Evolutionary conservation across 2,888 invertebrate genomes (phyloP).

Genomic region (Buathra laborator): DNA sequence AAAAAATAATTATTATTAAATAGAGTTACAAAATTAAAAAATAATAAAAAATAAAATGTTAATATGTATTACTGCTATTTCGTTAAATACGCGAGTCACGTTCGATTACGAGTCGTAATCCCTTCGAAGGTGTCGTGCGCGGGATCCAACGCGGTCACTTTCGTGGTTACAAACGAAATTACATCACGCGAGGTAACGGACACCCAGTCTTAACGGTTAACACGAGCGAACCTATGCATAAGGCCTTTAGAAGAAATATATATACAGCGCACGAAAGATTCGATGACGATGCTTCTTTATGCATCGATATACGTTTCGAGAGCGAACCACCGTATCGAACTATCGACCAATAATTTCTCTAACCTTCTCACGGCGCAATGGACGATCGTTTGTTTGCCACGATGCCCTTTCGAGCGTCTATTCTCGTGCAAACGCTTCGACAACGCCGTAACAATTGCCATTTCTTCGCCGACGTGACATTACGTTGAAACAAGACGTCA

Average conservation of each 20-base stretch:
- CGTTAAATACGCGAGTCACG: neutral
- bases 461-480: conserved; percentile 40
- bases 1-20: no score
- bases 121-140: conserved; percentile 47
- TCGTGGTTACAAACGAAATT: conserved; percentile 64
- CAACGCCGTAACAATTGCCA: conserved; percentile 35
- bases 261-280: conserved; percentile 4
- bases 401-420: conserved; percentile 52
- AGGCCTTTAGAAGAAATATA: neutral
- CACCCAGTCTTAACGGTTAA: conserved; percentile 60
- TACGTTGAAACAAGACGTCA: neutral
- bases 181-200: conserved; percentile 65
- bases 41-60: no score
- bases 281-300: conserved; percentile 52
- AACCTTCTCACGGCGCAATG: conserved; percentile 62
- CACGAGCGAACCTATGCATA: conserved; percentile 33
- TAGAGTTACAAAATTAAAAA: no score
- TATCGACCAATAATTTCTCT: conserved; percentile 58
- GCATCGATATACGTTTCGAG: conserved; percentile 13
- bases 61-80: neutral
- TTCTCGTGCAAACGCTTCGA: conserved; percentile 14
- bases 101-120: neutral
- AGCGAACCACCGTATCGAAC: conserved; percentile 49
- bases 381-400: conserved; percentile 46
- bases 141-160: conserved; percentile 50